A percentile compares a stretch with the other conserved stretches of the same genome.
phyloP scores from a whole-genome alignment of 2,888 invertebrate species.

The Ptilodon capucinus region DNA sequence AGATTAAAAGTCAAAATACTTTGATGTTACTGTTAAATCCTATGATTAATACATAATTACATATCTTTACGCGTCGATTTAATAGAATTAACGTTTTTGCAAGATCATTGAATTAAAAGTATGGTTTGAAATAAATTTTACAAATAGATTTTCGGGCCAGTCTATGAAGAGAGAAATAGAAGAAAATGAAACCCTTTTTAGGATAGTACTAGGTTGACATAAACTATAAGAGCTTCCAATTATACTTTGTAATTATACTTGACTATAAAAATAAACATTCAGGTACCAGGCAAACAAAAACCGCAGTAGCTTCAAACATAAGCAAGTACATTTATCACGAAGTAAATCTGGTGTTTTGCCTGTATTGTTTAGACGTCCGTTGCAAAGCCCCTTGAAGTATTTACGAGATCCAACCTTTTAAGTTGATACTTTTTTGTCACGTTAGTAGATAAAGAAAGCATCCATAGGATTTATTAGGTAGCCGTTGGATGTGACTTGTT shows the following conservation, averaged over 20 bases:
- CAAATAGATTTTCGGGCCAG: too few relatives aligned
- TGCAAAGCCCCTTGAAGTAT: conserved; percentile 46
- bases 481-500: conserved; percentile 1
- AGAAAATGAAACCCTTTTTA: neutral
- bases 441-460: conserved; percentile 23
- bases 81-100: neutral
- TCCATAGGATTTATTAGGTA: conserved; percentile 18
- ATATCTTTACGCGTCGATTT: neutral
- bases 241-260: too few relatives aligned
- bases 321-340: conserved; percentile 9
- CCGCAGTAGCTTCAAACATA: neutral
- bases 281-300: neutral
- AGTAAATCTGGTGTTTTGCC: conserved; percentile 5
- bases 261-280: neutral
- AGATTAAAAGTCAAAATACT: conserved; percentile 3
- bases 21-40: neutral
- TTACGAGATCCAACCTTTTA: conserved; percentile 46
- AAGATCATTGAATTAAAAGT: too few relatives aligned
- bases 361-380: conserved; percentile 22
- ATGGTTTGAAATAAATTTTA: too few relatives aligned
- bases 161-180: neutral
- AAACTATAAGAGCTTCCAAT: neutral
- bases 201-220: neutral
- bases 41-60: neutral
- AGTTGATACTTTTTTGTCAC: conserved; percentile 28